A percentile compares a stretch with the other conserved stretches of the same genome.
phyloP scores from a whole-genome alignment of 2,797 vertebrate species.

The Characodon lateralis region DNA sequence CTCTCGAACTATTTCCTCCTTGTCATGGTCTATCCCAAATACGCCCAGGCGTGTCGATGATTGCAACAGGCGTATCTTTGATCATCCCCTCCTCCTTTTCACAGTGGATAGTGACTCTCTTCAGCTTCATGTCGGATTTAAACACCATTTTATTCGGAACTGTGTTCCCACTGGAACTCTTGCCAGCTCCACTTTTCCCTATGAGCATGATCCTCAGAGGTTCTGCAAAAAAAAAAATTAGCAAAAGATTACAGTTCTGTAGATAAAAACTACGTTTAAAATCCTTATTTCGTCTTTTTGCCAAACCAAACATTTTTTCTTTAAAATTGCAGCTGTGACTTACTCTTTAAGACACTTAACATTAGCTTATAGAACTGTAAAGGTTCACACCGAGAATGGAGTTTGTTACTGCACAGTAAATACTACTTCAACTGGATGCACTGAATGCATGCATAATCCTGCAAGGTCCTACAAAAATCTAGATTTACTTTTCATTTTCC shows the following conservation, averaged over 20 bases:
- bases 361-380: no score
- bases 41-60: conserved; percentile 72
- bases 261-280: no score
- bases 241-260: no score
- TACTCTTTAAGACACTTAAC: not conserved
- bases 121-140: conserved; percentile 61
- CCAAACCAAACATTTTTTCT: no score
- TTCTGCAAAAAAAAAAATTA: conserved; percentile 39
- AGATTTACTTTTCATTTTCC: no score
- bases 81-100: conserved; percentile 37
- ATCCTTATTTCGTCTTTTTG: not conserved
- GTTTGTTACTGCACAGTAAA: no score
- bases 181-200: conserved; percentile 67
- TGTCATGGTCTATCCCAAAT: conserved; percentile 43
- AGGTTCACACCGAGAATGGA: no score
- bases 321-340: no score
- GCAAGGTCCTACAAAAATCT: no score
- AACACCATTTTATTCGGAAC: conserved; percentile 55
- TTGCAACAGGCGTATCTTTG: conserved; percentile 13
- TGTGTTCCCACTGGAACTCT: conserved; percentile 73
- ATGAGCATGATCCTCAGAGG: conserved; percentile 67
- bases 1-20: conserved; percentile 45
- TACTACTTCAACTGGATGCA: no score
- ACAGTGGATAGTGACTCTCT: conserved; percentile 57
- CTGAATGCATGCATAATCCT: no score